Evolutionary conservation across 2,113 vertebrate genomes (phyloP).

Genomic region (Caranx melampygus): DNA sequence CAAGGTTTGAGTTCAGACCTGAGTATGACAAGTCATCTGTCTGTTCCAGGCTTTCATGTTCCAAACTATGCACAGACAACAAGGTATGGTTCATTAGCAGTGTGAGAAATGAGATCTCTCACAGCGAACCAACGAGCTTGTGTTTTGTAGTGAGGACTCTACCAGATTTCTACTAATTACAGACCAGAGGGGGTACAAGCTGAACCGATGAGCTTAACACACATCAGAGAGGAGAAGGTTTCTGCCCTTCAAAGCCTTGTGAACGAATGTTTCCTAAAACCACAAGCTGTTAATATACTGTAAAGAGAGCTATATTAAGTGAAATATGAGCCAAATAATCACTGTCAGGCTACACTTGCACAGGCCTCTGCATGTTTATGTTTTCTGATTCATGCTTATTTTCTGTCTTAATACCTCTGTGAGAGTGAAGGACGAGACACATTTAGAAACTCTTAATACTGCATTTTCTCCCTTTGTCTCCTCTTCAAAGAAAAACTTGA

Average conservation of each 20-base stretch:
- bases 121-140: conserved; percentile 9
- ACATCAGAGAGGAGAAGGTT: conserved; percentile 61
- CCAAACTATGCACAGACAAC: not conserved
- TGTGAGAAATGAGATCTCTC: conserved; percentile 49
- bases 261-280: conserved; percentile 58
- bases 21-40: conserved; percentile 11
- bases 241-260: conserved; percentile 62
- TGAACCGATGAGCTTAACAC: conserved; percentile 66
- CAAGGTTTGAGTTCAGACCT: conserved; percentile 10
- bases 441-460: not conserved
- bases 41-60: conserved; percentile 23
- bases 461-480: not conserved
- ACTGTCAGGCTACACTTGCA: conserved; percentile 27
- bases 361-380: conserved; percentile 38
- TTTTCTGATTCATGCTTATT: conserved; percentile 30
- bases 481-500: not conserved
- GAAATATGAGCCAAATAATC: conserved; percentile 60
- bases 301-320: conserved; percentile 65
- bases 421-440: not conserved
- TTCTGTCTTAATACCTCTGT: not conserved
- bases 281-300: conserved; percentile 69
- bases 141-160: conserved; percentile 45
- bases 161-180: conserved; percentile 72
- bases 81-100: conserved; percentile 27
- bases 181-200: conserved; percentile 68